Evolutionary conservation across 2,797 vertebrate genomes (phyloP).

Genomic region (Parotocinclus haroldoi): DNA sequence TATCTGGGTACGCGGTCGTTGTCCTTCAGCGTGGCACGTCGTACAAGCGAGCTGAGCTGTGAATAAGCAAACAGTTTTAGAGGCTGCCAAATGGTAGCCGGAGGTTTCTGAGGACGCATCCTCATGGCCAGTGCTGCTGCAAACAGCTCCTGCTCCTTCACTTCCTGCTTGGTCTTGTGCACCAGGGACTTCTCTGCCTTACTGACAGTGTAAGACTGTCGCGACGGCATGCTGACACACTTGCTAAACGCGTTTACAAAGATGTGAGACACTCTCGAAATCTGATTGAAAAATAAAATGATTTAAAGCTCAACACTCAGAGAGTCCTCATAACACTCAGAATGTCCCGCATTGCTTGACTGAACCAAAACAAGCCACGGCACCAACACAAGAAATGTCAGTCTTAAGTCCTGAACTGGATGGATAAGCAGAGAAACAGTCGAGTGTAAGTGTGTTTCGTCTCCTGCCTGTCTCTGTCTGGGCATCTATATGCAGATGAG

Average conservation of each 20-base stretch:
- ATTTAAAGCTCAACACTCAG: conserved; percentile 9
- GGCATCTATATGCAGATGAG: conserved; percentile 74
- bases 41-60: conserved; percentile 96
- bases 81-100: conserved; percentile 94
- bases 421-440: conserved; percentile 51
- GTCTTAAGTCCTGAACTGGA: conserved; percentile 50
- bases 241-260: conserved; percentile 19
- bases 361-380: conserved; percentile 19
- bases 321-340: conserved; percentile 1
- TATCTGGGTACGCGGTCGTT: conserved; percentile 84
- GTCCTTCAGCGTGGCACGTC: conserved; percentile 96
- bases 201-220: conserved; percentile 80
- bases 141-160: conserved; percentile 88
- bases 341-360: conserved; percentile 27
- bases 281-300: conserved; percentile 4
- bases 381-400: neutral
- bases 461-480: conserved; percentile 53
- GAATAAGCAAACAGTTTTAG: conserved; percentile 99
- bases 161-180: conserved; percentile 82
- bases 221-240: conserved; percentile 83
- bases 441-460: conserved; percentile 55
- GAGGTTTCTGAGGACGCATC: conserved; percentile 91
- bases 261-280: neutral
- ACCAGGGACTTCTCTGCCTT: conserved; percentile 77
- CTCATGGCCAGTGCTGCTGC: conserved; percentile 91